These are phyloP conservation scores for Cheilosia impressa DNA, from an alignment of 2,888 invertebrate species.

Conservation along the genomic window DNA sequence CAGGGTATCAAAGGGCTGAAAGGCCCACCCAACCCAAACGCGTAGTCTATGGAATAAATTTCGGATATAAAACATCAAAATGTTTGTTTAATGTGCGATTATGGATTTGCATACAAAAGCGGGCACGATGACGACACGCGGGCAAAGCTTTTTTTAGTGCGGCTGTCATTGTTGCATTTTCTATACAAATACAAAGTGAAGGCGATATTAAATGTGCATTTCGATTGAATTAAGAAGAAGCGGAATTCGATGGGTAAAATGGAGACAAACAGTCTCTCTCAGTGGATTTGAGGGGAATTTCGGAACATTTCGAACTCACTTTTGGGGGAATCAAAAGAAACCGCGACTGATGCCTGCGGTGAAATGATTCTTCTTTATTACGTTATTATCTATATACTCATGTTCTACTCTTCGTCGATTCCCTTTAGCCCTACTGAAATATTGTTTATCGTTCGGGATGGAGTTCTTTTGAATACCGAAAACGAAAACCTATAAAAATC, in stretches of 20 bases:
- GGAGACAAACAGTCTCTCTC: constrained; percentile 60
- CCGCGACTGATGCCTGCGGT: constrained; percentile 74
- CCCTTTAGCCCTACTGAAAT: constrained; percentile 48
- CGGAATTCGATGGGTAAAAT: not conserved
- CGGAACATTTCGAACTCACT: constrained; percentile 21
- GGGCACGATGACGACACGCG: constrained; percentile 19
- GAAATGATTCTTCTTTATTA: constrained; percentile 75
- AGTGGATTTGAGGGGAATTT: constrained; percentile 27
- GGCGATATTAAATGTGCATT: constrained; percentile 33
- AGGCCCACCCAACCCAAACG: constrained; percentile 61
- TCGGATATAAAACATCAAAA: constrained; percentile 64
- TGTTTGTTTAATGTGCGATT: constrained; percentile 74
- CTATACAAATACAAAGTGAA: constrained; percentile 8
- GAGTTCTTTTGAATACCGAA: constrained; percentile 22
- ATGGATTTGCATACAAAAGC: constrained; percentile 72
- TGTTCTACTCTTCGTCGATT: constrained; percentile 53
- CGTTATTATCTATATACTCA: constrained; percentile 69
- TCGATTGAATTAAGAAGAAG: constrained; percentile 27
- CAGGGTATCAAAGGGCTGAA: constrained; percentile 58
- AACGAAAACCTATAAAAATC: constrained; percentile 63
- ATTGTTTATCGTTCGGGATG: constrained; percentile 12
- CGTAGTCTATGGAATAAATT: constrained; percentile 20
- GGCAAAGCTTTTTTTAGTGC: constrained; percentile 16
- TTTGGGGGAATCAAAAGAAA: constrained; percentile 61
- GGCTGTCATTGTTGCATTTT: constrained; percentile 11